Conservation (phyloP, 2,113 vertebrate species). For the Philantomba maxwellii region DNA sequence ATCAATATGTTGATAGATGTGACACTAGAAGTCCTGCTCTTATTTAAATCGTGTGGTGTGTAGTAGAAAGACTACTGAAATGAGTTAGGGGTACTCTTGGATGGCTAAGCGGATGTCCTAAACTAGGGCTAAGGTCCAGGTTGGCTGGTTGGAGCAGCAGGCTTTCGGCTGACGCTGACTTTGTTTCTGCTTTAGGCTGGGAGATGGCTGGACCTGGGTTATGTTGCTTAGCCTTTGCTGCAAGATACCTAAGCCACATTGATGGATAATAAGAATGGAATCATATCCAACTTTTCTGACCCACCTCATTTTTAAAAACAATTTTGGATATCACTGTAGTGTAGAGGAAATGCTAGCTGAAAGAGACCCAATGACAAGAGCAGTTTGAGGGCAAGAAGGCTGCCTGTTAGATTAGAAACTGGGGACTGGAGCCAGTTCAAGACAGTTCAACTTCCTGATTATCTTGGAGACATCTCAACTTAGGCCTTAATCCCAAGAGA, state of each 20-base stretch:
- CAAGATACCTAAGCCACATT: background rate
- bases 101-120: background rate
- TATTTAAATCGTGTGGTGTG: background rate
- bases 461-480: background rate
- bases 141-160: background rate
- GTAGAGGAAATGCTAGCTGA: background rate
- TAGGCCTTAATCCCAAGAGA: constrained; percentile 2
- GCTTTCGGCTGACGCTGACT: background rate
- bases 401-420: background rate
- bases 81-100: background rate
- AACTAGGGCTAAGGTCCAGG: background rate
- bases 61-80: background rate
- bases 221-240: background rate
- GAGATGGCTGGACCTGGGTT: background rate
- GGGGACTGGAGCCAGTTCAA: background rate
- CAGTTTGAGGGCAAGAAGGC: background rate
- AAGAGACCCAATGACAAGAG: background rate
- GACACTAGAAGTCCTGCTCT: background rate
- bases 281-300: background rate
- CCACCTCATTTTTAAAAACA: background rate
- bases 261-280: background rate
- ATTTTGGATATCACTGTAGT: background rate
- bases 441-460: background rate
- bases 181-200: background rate
- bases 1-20: background rate